These are phyloP conservation scores for Poeciliopsis presidionis DNA, from an alignment of 2,797 vertebrate species.

Conservation along the genomic window DNA sequence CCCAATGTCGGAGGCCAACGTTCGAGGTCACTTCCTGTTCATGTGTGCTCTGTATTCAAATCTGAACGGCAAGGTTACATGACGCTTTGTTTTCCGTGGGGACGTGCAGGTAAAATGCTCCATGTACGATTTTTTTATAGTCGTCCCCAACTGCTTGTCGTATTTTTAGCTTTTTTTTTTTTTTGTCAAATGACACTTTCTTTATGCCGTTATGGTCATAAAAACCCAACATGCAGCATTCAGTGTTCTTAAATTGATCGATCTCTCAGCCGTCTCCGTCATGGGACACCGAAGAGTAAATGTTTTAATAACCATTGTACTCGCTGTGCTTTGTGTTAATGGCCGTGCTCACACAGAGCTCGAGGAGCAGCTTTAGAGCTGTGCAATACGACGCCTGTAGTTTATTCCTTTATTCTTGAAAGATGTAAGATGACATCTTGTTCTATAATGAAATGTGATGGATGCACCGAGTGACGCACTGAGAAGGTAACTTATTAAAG, in stretches of 20 bases:
- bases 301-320: constrained; percentile 48
- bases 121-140: constrained; percentile 7
- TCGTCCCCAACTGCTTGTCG: background rate
- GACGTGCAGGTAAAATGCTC: background rate
- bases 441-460: background rate
- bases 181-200: constrained; percentile 26
- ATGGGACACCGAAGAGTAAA: constrained; percentile 43
- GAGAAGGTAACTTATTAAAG: background rate
- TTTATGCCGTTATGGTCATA: constrained; percentile 55
- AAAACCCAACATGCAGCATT: constrained; percentile 42
- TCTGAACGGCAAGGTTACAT: background rate
- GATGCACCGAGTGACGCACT: background rate
- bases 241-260: constrained; percentile 49
- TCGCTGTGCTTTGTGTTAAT: constrained; percentile 53
- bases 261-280: constrained; percentile 34
- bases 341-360: background rate
- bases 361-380: constrained; percentile 14
- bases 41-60: background rate
- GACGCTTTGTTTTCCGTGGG: background rate
- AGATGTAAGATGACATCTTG: background rate
- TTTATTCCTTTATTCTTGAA: constrained; percentile 1
- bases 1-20: constrained; percentile 13
- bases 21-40: constrained; percentile 43
- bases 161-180: constrained; percentile 15
- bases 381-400: constrained; percentile 14